These are phyloP conservation scores for Eupithecia inturbata DNA, from an alignment of 2,888 invertebrate species.

Conservation along the genomic window DNA sequence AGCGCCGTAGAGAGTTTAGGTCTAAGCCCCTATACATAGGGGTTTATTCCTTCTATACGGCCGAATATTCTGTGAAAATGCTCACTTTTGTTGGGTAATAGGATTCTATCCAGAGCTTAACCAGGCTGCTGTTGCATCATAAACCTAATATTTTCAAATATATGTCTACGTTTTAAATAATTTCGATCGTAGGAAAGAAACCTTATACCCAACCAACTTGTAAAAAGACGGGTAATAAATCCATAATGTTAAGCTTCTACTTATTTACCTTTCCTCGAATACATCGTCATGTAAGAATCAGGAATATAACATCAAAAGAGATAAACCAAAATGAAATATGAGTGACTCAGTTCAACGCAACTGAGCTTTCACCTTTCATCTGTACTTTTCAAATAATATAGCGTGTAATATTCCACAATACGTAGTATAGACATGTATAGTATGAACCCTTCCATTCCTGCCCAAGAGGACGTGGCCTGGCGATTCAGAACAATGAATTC, in stretches of 20 bases:
- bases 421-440: conserved; percentile 31
- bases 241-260: background rate
- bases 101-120: background rate
- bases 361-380: background rate
- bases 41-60: background rate
- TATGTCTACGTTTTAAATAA: background rate
- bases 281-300: background rate
- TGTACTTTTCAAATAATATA: background rate
- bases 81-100: background rate
- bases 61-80: background rate
- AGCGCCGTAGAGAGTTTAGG: background rate
- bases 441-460: conserved; percentile 41
- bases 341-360: background rate
- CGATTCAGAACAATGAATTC: background rate
- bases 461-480: background rate
- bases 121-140: background rate
- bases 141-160: background rate
- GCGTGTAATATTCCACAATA: conserved; percentile 31
- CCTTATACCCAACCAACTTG: background rate
- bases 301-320: background rate
- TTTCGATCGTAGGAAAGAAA: background rate
- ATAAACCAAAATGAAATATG: conserved; percentile 7
- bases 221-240: background rate
- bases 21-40: background rate
- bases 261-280: background rate